These are phyloP conservation scores for Lithobates sylvaticus DNA, from an alignment of 2,797 vertebrate genomes.

Conservation along the genomic window DNA sequence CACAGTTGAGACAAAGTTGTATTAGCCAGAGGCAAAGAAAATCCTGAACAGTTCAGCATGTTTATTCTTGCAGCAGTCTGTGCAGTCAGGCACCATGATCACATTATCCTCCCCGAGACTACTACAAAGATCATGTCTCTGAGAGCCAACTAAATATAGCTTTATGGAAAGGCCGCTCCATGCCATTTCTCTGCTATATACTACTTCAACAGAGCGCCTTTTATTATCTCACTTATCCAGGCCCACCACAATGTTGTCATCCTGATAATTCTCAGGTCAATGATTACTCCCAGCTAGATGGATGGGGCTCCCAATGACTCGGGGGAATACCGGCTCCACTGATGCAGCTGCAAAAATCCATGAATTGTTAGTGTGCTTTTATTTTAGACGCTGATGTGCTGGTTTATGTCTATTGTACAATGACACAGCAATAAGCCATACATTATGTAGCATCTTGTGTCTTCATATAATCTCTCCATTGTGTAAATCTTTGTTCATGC, in stretches of 20 bases:
- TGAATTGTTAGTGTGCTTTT: not conserved
- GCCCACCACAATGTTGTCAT: not conserved
- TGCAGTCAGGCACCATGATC: constrained; percentile 43
- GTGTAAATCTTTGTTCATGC: too few species aligned
- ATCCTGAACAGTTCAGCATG: constrained; percentile 18
- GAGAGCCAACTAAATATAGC: constrained; percentile 31
- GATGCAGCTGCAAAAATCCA: not conserved
- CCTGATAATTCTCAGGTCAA: constrained; percentile 5
- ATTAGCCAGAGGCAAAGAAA: constrained; percentile 25
- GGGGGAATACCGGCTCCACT: not conserved
- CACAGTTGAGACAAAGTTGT: constrained; percentile 44
- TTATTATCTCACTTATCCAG: constrained; percentile 1
- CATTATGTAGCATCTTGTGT: not conserved
- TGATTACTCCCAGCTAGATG: not conserved
- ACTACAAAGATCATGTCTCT: constrained; percentile 39
- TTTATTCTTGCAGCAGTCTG: constrained; percentile 39
- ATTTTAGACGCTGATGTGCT: too few species aligned
- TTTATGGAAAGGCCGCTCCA: not conserved
- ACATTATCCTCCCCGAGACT: constrained; percentile 39
- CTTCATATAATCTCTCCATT: too few species aligned
- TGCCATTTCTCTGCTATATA: not conserved
- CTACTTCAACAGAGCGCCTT: not conserved
- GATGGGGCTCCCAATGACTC: not conserved
- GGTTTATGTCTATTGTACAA: too few species aligned
- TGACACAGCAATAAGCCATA: too few species aligned